Conservation (phyloP, 2,797 vertebrate species). For the Cynodonichthys magdalenae region DNA sequence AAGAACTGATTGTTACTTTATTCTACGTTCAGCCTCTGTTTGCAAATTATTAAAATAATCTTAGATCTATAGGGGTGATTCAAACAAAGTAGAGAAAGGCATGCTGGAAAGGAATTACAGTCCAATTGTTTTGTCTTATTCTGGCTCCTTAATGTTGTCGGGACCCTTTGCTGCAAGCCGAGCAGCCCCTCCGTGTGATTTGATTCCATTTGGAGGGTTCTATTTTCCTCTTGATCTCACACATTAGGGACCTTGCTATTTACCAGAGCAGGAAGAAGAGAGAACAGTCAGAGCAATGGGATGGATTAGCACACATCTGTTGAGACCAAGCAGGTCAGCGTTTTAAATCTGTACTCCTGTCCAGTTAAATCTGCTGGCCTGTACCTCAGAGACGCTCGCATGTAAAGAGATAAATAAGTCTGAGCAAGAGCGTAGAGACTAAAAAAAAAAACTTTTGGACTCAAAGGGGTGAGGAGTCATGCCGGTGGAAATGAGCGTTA, state of each 20-base stretch:
- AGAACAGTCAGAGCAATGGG: conserved; percentile 61
- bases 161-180: conserved; percentile 66
- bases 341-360: conserved; percentile 72
- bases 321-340: conserved; percentile 67
- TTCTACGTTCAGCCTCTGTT: conserved; percentile 71
- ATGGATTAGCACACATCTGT: conserved; percentile 75
- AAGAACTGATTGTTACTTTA: conserved; percentile 67
- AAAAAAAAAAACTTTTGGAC: conserved; percentile 26
- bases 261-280: conserved; percentile 66
- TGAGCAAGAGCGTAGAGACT: conserved; percentile 34
- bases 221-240: conserved; percentile 82
- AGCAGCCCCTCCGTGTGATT: conserved; percentile 73
- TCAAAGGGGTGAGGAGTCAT: conserved; percentile 23
- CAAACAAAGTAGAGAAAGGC: conserved; percentile 55
- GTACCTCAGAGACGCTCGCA: conserved; percentile 55
- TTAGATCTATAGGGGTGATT: conserved; percentile 60
- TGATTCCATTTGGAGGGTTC: conserved; percentile 81
- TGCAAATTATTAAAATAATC: conserved; percentile 83
- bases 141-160: conserved; percentile 64
- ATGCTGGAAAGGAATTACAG: conserved; percentile 81
- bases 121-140: conserved; percentile 78
- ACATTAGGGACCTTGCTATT: conserved; percentile 76
- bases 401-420: conserved; percentile 53
- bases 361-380: conserved; percentile 62
- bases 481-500: conserved; percentile 33